Evolutionary conservation across 2,113 vertebrate genomes (phyloP).

Genomic region (Pimephales promelas): DNA sequence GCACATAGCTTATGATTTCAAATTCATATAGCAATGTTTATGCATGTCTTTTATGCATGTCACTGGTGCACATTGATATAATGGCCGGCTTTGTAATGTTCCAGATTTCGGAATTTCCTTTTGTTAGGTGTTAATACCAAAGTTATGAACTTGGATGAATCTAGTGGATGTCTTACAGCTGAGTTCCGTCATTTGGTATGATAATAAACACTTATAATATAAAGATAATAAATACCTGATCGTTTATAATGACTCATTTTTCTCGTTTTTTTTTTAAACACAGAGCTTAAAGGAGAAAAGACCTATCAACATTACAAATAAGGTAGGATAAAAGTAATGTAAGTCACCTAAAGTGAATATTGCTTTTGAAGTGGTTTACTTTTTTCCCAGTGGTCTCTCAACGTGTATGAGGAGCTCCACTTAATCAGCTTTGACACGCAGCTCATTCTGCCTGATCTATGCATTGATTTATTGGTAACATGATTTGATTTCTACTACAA

Average conservation of each 20-base stretch:
- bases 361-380: not conserved
- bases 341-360: not conserved
- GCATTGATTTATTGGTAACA: slow-evolving; percentile 83
- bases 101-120: slow-evolving; percentile 89
- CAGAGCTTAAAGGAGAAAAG: slow-evolving; percentile 86
- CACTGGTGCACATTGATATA: not conserved
- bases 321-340: slow-evolving; percentile 73
- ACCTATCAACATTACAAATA: slow-evolving; percentile 76
- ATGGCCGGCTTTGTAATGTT: not conserved
- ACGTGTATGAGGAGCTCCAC: slow-evolving; percentile 91
- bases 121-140: slow-evolving; percentile 80
- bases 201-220: not conserved
- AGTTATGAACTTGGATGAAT: slow-evolving; percentile 87
- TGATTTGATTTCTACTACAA: not conserved
- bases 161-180: slow-evolving; percentile 83
- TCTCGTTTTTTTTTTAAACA: slow-evolving; percentile 16
- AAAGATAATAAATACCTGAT: not conserved
- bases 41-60: not conserved
- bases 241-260: not conserved
- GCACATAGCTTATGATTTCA: not conserved
- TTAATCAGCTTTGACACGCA: slow-evolving; percentile 86
- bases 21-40: not conserved
- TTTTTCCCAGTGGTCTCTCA: slow-evolving; percentile 75
- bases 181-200: slow-evolving; percentile 90
- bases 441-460: slow-evolving; percentile 79